Conservation (phyloP, 2,888 invertebrate species). For the Silvanus unidentatus region DNA sequence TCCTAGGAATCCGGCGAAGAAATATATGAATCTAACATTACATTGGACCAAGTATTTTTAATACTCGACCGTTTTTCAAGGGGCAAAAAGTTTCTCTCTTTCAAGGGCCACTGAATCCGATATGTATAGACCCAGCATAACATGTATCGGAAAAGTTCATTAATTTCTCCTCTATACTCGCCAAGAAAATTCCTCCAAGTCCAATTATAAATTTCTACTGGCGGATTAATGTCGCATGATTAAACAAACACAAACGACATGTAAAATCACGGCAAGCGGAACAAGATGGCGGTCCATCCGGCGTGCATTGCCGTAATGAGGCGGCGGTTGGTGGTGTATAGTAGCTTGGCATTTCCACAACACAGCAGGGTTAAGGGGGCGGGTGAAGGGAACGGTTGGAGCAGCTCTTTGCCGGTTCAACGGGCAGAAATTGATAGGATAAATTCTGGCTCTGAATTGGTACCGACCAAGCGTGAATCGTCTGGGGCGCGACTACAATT, state of each 20-base stretch:
- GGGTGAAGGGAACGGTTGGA: conserved; percentile 19
- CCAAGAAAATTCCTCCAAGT: conserved; percentile 23
- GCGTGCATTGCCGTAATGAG: conserved; percentile 27
- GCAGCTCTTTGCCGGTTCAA: conserved; percentile 55
- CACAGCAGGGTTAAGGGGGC: conserved; percentile 7
- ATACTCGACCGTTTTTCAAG: no score
- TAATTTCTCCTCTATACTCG: no score
- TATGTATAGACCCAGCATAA: no score
- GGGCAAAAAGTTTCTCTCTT: no score
- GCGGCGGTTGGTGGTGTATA: conserved; percentile 10
- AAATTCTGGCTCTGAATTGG: conserved; percentile 59
- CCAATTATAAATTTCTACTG: conserved; percentile 41
- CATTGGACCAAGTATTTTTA: no score
- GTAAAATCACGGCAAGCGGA: conserved; percentile 42
- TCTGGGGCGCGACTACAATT: conserved; percentile 29
- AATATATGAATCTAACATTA: background rate
- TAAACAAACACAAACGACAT: conserved; percentile 44
- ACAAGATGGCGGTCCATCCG: conserved; percentile 43
- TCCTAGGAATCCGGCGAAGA: conserved; percentile 1
- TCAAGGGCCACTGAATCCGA: no score
- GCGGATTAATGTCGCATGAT: conserved; percentile 39
- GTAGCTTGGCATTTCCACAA: conserved; percentile 1
- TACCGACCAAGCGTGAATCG: conserved; percentile 53
- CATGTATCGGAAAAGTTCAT: no score
- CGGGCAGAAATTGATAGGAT: conserved; percentile 60